A percentile compares a stretch with the other conserved stretches of the same genome.
phyloP scores from a whole-genome alignment of 2,113 vertebrate genomes.

The Leptobrachium leishanense region DNA sequence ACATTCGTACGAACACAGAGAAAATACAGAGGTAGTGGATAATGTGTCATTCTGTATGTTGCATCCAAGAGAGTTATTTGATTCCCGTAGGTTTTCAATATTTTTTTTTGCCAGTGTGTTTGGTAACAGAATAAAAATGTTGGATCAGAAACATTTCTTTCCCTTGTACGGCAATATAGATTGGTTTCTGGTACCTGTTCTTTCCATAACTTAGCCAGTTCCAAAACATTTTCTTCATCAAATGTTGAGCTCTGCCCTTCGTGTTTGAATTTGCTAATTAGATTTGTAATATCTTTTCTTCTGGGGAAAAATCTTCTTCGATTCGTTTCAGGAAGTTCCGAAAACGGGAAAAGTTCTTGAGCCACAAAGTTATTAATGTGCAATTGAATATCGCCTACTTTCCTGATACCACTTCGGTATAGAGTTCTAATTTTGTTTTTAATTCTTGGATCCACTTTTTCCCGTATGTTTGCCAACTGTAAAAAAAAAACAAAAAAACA shows the following conservation, averaged over 20 bases:
- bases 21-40: slow-evolving; percentile 7
- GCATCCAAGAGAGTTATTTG: slow-evolving; percentile 12
- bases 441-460: too few species aligned
- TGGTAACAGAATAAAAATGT: neutral
- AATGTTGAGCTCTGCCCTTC: neutral
- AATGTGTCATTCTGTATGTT: slow-evolving; percentile 13
- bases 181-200: neutral
- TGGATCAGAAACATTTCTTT: too few species aligned
- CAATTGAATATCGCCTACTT: too few species aligned
- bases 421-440: too few species aligned
- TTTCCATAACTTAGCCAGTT: neutral
- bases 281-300: slow-evolving; percentile 7
- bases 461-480: too few species aligned
- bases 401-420: too few species aligned
- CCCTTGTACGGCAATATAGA: too few species aligned
- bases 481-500: too few species aligned
- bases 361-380: neutral
- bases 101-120: neutral
- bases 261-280: neutral
- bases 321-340: neutral
- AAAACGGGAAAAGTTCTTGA: neutral
- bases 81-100: neutral
- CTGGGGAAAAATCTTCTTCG: neutral
- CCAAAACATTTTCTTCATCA: neutral
- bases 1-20: slow-evolving; percentile 11